A percentile compares a stretch with the other conserved stretches of the same genome.
Evolutionary conservation across 2,113 vertebrate species (phyloP).

Genomic region (Synchiropus splendidus): DNA sequence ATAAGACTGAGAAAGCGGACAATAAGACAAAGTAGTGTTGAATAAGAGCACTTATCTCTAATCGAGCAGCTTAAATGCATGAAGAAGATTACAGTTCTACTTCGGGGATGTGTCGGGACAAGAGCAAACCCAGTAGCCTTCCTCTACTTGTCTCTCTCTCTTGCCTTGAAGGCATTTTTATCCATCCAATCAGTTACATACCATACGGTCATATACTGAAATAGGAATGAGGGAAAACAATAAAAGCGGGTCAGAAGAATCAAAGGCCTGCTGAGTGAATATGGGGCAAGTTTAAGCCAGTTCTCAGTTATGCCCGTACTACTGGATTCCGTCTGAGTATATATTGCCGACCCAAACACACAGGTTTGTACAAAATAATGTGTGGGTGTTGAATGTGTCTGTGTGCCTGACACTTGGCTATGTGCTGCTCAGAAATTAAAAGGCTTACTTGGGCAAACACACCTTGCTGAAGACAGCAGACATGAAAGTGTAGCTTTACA

Average conservation of each 20-base stretch:
- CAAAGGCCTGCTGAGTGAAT: slow-evolving; percentile 60
- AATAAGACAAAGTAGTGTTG: too few relatives aligned
- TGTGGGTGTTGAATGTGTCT: slow-evolving; percentile 23
- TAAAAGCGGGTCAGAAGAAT: slow-evolving; percentile 61
- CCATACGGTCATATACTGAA: slow-evolving; percentile 56
- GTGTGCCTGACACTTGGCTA: slow-evolving; percentile 3
- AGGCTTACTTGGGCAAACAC: slow-evolving; percentile 7
- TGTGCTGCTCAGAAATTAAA: slow-evolving; percentile 9
- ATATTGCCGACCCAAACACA: slow-evolving; percentile 28
- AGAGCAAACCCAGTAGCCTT: slow-evolving; percentile 35
- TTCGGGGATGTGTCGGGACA: slow-evolving; percentile 54
- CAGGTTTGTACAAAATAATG: slow-evolving; percentile 31
- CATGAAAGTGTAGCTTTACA: slow-evolving; percentile 9
- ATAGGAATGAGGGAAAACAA: slow-evolving; percentile 43
- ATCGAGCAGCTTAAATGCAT: slow-evolving; percentile 50
- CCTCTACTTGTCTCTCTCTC: slow-evolving; percentile 31
- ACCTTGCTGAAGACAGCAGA: slow-evolving; percentile 5
- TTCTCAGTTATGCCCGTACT: slow-evolving; percentile 5
- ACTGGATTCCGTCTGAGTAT: slow-evolving; percentile 16
- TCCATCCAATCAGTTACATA: slow-evolving; percentile 66
- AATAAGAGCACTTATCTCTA: slow-evolving; percentile 22
- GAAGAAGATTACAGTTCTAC: slow-evolving; percentile 50
- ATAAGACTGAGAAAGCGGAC: too few relatives aligned
- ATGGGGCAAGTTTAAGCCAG: slow-evolving; percentile 30
- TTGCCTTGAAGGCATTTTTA: slow-evolving; percentile 57